Base-by-base conservation (phyloP, 2,113 vertebrate species). In the Rhinogobius similis region DNA sequence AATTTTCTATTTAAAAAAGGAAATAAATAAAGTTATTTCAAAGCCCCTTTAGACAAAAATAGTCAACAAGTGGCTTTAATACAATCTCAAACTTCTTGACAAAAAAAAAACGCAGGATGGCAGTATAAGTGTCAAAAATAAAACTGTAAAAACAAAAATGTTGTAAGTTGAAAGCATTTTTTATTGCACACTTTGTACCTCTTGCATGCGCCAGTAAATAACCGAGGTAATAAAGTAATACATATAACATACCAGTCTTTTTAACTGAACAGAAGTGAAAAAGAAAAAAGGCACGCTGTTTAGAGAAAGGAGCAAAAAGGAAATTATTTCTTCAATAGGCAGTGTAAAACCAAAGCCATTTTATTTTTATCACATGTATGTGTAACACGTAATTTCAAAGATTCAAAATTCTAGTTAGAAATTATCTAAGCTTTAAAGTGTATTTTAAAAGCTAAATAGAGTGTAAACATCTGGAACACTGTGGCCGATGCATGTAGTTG, bases 221-320 rank as follows among this genome's bases (percentile, higher is more conserved):
- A 58, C 9, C 7, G 65, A 76, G 53, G 78, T 36, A 36, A 36
- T 36, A 36, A 36, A 36, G 9, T 1, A 41, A 13, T 67, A 79
- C 50, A 84, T 44, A n/a, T n/a, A n/a, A n/a, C n/a, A n/a, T n/a
- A n/a, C n/a, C n/a, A n/a, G n/a, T 89, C 89, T 89, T 87, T 87
- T 89, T 85, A 67, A 76, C 77, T 67, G 52, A 73, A 74, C 81
- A 24, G 76, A 62, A 58, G 53, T 53, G 64, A 73, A 46, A 67
- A 63, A 23, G 79, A 86, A 78, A 90, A n/a, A n/a, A 91, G 85
- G 87, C 88, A 90, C 74, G 72, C 78, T 58, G 58, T 26, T 56
- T 13, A 56, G 23, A 7, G 13, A 56, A 53, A 56, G 14, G 23
- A 16, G 53, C 14, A 56, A 12, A 26, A 27, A 32, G 79, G 56